These are phyloP conservation scores for Mycetomoellerius zeteki DNA, from an alignment of 1,140 invertebrate species.

Conservation along the genomic window DNA sequence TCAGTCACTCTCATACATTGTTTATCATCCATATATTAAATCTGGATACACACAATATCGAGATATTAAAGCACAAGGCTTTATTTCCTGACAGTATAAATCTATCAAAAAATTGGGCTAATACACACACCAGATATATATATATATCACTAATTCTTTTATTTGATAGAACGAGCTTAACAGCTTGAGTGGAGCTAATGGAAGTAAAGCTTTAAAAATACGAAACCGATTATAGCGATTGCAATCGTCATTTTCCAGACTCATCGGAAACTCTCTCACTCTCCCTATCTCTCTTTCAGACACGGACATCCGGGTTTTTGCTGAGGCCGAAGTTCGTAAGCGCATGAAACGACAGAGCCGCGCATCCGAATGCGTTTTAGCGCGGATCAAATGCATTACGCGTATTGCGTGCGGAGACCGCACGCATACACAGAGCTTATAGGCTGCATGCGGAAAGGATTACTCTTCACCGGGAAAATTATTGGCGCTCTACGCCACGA, in stretches of 20 bases:
- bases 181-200: conserved; percentile 2
- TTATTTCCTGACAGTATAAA: conserved; percentile 24
- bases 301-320: conserved; percentile 48
- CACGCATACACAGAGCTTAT: conserved; percentile 79
- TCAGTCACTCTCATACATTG: background rate
- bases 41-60: conserved; percentile 17
- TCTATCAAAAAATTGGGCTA: conserved; percentile 24
- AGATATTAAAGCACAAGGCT: conserved; percentile 6
- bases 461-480: conserved; percentile 71
- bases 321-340: conserved; percentile 71
- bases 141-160: conserved; percentile 4
- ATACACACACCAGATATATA: background rate
- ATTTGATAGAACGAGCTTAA: conserved; percentile 35
- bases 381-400: conserved; percentile 83
- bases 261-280: conserved; percentile 23
- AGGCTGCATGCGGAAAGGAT: conserved; percentile 82
- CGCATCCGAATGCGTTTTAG: conserved; percentile 82
- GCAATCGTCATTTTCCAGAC: conserved; percentile 27
- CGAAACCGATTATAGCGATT: conserved; percentile 58
- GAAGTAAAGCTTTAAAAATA: conserved; percentile 54
- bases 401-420: conserved; percentile 68
- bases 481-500: conserved; percentile 60
- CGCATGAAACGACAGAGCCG: conserved; percentile 76
- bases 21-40: conserved; percentile 37
- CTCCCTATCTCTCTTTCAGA: conserved; percentile 13